Evolutionary conservation across 2,113 vertebrate genomes (phyloP), one percentile per base, ranked within the genome.

Genomic region (Tetrao urogallus): DNA sequence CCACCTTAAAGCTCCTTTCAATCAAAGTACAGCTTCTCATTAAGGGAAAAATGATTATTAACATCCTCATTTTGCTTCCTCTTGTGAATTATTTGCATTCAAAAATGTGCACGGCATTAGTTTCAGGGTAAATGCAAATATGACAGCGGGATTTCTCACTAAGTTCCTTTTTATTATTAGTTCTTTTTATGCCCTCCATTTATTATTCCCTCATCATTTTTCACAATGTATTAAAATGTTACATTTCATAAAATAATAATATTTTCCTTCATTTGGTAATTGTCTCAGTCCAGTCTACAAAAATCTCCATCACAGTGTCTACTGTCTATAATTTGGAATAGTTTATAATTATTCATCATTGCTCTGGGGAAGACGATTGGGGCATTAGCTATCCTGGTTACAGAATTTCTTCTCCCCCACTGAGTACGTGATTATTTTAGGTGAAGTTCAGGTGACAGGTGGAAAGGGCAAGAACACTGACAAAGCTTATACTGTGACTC

Each of bases 71-170:
- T 98, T 98, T 97, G 97, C 98, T 98, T 97, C 97, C 97, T 98
- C 97, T 97, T 38, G 96, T 98, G 98, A 98, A 97, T 98, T 98
- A 98, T 97, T 98, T 98, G 97, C 97, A 98, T 98, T 98, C 95
- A 93, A 97, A 97, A 98, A 97, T 97, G 97, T 98, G 97, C 97
- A 97, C 28, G 92, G 96, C 96, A 97, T 98, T 98, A 97, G 96
- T 98, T 98, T 98, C 97, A 98, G 98, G 97, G 96, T 98, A 98
- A 98, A 98, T 97, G 98, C 98, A 98, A 98, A 98, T 98, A 98
- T 93, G 97, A 98, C 98, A 98, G 98, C 97, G 71, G 97, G 98
- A 97, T 97, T 97, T 97, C 97, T 97, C 97, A 97, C 97, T 96
- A 94, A 97, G 97, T 89, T 96, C 94, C 96, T 97, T 97, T 97